These are phyloP conservation scores for Neuroterus valhalla DNA, from an alignment of 1,140 invertebrate species.

Conservation along the genomic window DNA sequence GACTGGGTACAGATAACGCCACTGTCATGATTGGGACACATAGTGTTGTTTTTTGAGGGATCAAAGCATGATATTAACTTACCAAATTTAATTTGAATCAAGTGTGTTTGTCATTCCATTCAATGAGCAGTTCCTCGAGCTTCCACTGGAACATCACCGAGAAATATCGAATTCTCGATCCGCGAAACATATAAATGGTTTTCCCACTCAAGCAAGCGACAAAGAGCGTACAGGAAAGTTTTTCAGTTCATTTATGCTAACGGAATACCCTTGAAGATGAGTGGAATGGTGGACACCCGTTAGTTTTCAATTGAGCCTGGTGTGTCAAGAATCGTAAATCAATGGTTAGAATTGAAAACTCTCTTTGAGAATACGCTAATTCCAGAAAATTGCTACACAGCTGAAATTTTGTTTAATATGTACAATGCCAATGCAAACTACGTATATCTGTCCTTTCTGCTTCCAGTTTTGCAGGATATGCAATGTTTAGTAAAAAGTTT, in stretches of 20 bases:
- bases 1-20: slow-evolving; percentile 44
- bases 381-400: no score
- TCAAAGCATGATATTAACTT: slow-evolving; percentile 37
- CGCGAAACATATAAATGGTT: slow-evolving; percentile 60
- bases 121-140: slow-evolving; percentile 48
- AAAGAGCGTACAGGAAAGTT: slow-evolving; percentile 43
- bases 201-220: slow-evolving; percentile 43
- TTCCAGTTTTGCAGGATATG: no score
- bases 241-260: slow-evolving; percentile 43
- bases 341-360: no score
- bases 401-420: no score
- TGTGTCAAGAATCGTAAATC: no score
- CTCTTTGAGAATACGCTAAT: no score
- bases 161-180: slow-evolving; percentile 52
- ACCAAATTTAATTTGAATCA: slow-evolving; percentile 48
- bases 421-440: no score
- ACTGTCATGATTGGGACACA: slow-evolving; percentile 44
- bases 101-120: slow-evolving; percentile 53
- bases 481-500: no score
- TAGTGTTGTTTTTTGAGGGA: slow-evolving; percentile 42
- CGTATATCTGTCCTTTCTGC: no score
- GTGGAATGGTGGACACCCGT: no score
- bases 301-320: no score
- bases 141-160: slow-evolving; percentile 38
- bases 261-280: no score